Conservation (phyloP, 2,113 vertebrate genomes). For the Takifugu flavidus region DNA sequence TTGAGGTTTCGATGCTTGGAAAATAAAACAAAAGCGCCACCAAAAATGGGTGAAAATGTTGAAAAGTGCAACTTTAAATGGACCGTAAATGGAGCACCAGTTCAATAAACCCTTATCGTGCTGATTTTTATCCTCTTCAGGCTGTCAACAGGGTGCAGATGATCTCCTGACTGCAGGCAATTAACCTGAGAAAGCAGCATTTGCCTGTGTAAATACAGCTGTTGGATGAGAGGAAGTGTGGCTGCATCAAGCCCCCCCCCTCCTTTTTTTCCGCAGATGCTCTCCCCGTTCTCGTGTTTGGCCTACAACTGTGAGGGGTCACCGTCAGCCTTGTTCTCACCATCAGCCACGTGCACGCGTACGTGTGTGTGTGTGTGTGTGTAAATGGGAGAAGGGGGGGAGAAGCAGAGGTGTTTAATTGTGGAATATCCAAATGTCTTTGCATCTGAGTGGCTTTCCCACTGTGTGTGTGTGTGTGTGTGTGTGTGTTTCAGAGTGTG, state of each 20-base stretch:
- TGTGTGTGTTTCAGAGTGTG: conserved; percentile 15
- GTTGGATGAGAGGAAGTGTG: not conserved
- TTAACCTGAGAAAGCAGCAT: conserved; percentile 33
- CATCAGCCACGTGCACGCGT: conserved; percentile 24
- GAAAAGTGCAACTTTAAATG: not conserved
- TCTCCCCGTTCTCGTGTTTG: conserved; percentile 68
- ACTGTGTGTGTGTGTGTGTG: conserved; percentile 41
- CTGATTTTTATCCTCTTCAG: not conserved
- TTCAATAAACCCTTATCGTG: not conserved
- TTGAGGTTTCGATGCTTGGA: too few relatives aligned
- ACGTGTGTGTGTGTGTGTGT: conserved; percentile 6
- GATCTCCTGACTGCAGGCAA: conserved; percentile 34
- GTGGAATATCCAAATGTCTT: conserved; percentile 60
- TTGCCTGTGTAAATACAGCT: conserved; percentile 32
- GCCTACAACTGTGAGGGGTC: conserved; percentile 69
- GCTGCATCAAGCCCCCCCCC: conserved; percentile 25
- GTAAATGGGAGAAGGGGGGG: conserved; percentile 25
- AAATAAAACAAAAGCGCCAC: too few relatives aligned
- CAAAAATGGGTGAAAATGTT: too few relatives aligned
- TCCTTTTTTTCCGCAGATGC: conserved; percentile 49
- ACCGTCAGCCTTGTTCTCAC: conserved; percentile 70
- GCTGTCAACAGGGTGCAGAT: conserved; percentile 7
- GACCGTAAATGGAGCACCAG: conserved; percentile 5
- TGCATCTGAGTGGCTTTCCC: conserved; percentile 53
- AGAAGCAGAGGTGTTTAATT: conserved; percentile 27